Base-by-base conservation (phyloP, 2,888 invertebrate genomes). In the Leptinotarsa peninsularis region DNA sequence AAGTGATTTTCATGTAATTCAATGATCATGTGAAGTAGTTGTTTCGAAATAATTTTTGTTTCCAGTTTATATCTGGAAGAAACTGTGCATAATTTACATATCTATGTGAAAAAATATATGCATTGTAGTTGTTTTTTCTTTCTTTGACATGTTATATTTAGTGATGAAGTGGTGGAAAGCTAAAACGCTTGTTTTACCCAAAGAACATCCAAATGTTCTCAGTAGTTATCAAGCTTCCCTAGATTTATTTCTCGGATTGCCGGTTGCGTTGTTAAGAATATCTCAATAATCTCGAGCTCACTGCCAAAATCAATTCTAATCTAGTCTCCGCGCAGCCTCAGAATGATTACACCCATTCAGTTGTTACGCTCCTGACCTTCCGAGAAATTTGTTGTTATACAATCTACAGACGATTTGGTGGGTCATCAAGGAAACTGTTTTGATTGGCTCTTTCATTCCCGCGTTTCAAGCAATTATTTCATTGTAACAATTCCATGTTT, bases 251-350 rank as follows among this genome's bases (percentile, higher is more conserved):
- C 43, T 4, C 52, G 4, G 4, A 52, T 52, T 52, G 52, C n/a
- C 52, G 52, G 4, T 14, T 52, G 4, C 52, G 43, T 43, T 43
- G 43, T 43, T 43, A 43, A 43, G 43, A 43, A 43, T 43, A 43
- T 43, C 43, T 43, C 43, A 43, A 52, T 52, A n/a, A 52, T 52
- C n/a, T 52, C 52, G 52, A 52, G n/a, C n/a, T n/a, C 17, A 7
- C 52, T 52, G 52, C n/a, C n/a, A 52, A 23, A 58, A 58, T 58
- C 58, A 23, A 58, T 58, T 58, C 54, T 54, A 18, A 54, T 54
- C 18, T 17, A 18, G 15, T 58, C 14, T 5, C 21, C 1, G 58
- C 58, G 58, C 58, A 58, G 21, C 58, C 23, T 58, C 23, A 52
- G 52, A 52, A 15, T 52, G 13, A 52, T 15, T 15, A 52, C 17